Percentiles rank a stretch among this genome's conserved stretches.
Evolutionary conservation across 2,797 vertebrate genomes (phyloP).

Genomic region (Sorex maritimensis): DNA sequence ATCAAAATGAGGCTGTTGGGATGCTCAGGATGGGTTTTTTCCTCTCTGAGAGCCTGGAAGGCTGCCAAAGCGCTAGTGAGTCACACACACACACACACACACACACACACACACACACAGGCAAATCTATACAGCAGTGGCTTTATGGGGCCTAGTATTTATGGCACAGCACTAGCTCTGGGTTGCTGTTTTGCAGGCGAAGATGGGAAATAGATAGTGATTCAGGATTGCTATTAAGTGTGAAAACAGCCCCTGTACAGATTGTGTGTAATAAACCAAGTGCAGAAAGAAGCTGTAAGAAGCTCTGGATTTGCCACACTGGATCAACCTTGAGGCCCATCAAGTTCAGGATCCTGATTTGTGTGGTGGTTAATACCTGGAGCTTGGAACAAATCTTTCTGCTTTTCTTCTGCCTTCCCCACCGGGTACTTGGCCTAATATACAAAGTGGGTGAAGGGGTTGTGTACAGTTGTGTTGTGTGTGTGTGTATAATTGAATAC

Average conservation of each 20-base stretch:
- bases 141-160: conserved; percentile 90
- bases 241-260: conserved; percentile 82
- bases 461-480: neutral
- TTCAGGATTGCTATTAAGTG: conserved; percentile 67
- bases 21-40: conserved; percentile 92
- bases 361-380: conserved; percentile 6
- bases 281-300: conserved; percentile 16
- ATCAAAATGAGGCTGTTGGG: conserved; percentile 93
- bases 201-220: conserved; percentile 83
- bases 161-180: conserved; percentile 88
- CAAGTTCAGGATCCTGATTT: conserved; percentile 22
- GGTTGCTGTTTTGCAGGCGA: conserved; percentile 84
- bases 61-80: conserved; percentile 91
- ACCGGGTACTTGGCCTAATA: neutral
- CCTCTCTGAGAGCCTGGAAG: conserved; percentile 90
- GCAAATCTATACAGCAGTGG: conserved; percentile 83
- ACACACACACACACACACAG: conserved; percentile 74
- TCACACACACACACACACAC: conserved; percentile 76
- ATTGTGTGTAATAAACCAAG: conserved; percentile 68
- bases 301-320: neutral
- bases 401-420: neutral
- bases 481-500: conserved; percentile 39
- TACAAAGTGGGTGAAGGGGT: neutral
- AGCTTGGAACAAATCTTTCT: neutral
- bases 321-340: conserved; percentile 50